Conservation (phyloP, 2,113 vertebrate species). For the Corythornis cristatus region DNA sequence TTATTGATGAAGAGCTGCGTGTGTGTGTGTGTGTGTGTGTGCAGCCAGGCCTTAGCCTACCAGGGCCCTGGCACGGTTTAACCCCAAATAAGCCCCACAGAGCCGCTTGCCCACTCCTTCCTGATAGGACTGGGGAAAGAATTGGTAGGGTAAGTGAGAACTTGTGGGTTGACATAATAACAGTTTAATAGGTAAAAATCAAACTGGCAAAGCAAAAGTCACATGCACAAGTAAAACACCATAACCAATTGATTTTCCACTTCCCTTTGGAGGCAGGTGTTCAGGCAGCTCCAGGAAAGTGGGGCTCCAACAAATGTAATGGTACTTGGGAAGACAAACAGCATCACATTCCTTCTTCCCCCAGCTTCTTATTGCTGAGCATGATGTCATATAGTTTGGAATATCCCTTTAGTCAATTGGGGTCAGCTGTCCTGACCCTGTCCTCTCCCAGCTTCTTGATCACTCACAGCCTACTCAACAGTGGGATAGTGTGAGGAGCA, state of each 20-base stretch:
- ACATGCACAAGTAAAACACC: neutral
- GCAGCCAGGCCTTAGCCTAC: neutral
- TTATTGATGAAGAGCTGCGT: neutral
- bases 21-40: neutral
- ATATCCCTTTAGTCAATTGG: neutral
- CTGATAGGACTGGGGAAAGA: neutral
- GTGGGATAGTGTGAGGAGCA: neutral
- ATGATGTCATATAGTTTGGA: accelerated
- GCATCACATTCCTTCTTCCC: neutral
- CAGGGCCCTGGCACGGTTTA: neutral
- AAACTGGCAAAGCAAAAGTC: neutral
- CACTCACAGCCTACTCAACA: neutral
- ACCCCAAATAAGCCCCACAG: neutral
- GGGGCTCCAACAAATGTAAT: accelerated
- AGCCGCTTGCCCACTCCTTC: neutral
- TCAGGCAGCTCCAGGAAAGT: neutral
- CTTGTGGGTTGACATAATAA: neutral
- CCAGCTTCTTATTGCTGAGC: neutral
- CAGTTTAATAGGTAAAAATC: neutral
- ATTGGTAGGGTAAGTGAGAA: neutral
- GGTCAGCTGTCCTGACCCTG: neutral
- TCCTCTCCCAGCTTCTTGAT: neutral
- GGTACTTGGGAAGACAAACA: neutral
- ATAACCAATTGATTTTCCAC: neutral
- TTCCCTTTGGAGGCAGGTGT: neutral